A percentile compares a stretch with the other conserved stretches of the same genome.
phyloP scores from a whole-genome alignment of 2,797 vertebrate species.

The Garrulus glandarius region DNA sequence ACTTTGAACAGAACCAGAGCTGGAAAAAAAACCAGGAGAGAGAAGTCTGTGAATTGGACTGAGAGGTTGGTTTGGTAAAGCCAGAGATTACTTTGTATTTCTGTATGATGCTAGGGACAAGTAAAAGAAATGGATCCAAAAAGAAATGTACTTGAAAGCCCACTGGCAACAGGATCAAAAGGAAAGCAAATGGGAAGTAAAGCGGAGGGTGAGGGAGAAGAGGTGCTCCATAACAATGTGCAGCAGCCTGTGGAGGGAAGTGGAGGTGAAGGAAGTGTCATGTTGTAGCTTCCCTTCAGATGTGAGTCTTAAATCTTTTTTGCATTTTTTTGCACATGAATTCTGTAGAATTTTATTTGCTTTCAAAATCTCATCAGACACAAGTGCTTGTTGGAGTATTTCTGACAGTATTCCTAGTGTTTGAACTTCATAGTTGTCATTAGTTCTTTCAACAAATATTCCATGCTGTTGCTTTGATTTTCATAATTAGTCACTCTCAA shows the following conservation, averaged over 20 bases:
- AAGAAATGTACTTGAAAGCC: neutral
- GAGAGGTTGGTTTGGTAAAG: neutral
- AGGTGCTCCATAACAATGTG: rapidly evolving
- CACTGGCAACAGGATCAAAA: neutral
- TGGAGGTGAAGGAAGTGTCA: neutral
- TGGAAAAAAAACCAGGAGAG: neutral
- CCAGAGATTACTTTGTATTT: neutral
- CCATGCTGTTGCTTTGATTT: conserved; percentile 28
- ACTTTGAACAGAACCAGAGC: neutral
- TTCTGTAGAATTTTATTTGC: neutral
- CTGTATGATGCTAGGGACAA: neutral
- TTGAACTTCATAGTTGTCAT: neutral
- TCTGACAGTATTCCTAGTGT: neutral
- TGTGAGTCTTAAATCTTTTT: neutral
- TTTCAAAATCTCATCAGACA: neutral
- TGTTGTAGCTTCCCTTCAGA: neutral
- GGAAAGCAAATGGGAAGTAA: neutral
- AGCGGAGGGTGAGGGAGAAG: neutral
- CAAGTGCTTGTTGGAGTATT: neutral
- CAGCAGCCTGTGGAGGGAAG: neutral
- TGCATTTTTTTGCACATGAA: neutral
- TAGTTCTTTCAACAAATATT: conserved; percentile 41
- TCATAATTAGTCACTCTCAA: conserved; percentile 49
- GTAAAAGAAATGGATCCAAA: neutral
- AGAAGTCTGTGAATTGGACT: neutral